A percentile compares a stretch with the other conserved stretches of the same genome.
These are phyloP conservation scores for Xenopus petersii DNA, from an alignment of 2,797 vertebrate species.

Conservation along the genomic window DNA sequence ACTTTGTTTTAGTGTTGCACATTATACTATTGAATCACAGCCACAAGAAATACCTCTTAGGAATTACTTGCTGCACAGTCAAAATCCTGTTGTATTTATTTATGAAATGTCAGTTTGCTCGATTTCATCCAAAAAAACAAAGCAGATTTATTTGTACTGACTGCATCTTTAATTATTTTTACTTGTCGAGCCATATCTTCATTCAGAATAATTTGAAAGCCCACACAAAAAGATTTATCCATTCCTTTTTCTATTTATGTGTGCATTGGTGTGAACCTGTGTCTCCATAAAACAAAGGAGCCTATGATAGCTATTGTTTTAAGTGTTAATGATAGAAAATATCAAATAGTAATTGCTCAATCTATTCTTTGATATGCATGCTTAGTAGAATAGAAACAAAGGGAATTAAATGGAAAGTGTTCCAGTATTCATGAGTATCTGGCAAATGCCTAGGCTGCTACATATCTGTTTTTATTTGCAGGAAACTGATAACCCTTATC, in stretches of 20 bases:
- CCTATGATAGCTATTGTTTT: slow-evolving; percentile 49
- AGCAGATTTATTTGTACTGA: neutral
- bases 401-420: slow-evolving; percentile 39
- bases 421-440: slow-evolving; percentile 40
- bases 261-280: slow-evolving; percentile 28
- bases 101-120: neutral
- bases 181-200: slow-evolving; percentile 25
- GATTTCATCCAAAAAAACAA: neutral
- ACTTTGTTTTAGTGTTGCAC: no score
- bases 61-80: no score
- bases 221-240: slow-evolving; percentile 25
- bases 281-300: slow-evolving; percentile 41
- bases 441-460: slow-evolving; percentile 49
- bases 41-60: no score
- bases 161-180: slow-evolving; percentile 23
- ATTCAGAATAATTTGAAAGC: slow-evolving; percentile 25
- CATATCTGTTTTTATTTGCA: slow-evolving; percentile 50
- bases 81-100: neutral
- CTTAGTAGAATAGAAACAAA: slow-evolving; percentile 45
- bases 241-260: slow-evolving; percentile 36
- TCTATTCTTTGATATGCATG: slow-evolving; percentile 44
- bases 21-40: no score
- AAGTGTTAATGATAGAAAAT: slow-evolving; percentile 65
- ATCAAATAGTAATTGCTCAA: slow-evolving; percentile 62
- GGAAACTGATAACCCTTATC: slow-evolving; percentile 56